Percentiles rank a stretch among this genome's conserved stretches.
These are phyloP conservation scores for Rhynchonema sp. DNA, from an alignment of 2,888 invertebrate genomes.

Conservation along the genomic window DNA sequence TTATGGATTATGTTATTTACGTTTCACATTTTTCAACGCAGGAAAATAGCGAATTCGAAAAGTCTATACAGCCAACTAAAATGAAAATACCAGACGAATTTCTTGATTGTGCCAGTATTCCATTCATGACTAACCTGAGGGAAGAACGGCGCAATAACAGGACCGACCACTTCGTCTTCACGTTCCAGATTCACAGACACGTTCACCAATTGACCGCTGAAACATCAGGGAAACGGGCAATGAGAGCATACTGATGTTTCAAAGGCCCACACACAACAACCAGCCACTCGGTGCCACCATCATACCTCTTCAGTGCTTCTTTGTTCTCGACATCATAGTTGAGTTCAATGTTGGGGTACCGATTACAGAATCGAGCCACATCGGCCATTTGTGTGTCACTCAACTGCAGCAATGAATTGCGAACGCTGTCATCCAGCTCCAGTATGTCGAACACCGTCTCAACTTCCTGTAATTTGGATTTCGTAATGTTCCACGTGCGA, in stretches of 20 bases:
- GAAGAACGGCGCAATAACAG: constrained; percentile 93
- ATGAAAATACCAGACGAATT: too few species aligned
- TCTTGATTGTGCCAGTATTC: too few species aligned
- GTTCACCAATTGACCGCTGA: constrained; percentile 62
- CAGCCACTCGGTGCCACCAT: neutral
- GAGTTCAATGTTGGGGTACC: constrained; percentile 94
- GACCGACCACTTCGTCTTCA: constrained; percentile 87
- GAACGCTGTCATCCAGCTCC: constrained; percentile 58
- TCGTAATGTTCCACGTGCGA: neutral
- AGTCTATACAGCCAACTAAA: too few species aligned
- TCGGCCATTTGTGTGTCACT: constrained; percentile 78
- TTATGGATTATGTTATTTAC: too few species aligned
- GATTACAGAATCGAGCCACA: constrained; percentile 91
- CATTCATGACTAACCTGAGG: constrained; percentile 47
- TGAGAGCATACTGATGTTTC: too few species aligned
- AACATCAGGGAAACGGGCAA: constrained; percentile 2
- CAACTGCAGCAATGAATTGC: constrained; percentile 48
- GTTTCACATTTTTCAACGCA: too few species aligned
- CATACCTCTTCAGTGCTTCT: constrained; percentile 40
- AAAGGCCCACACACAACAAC: neutral
- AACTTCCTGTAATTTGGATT: constrained; percentile 34
- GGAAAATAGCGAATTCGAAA: too few species aligned
- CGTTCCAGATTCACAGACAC: constrained; percentile 76
- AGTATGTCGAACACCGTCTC: constrained; percentile 87
- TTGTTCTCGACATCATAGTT: constrained; percentile 68